Evolutionary conservation across 2,113 vertebrate genomes (phyloP).

Genomic region (Barnardius zonarius): DNA sequence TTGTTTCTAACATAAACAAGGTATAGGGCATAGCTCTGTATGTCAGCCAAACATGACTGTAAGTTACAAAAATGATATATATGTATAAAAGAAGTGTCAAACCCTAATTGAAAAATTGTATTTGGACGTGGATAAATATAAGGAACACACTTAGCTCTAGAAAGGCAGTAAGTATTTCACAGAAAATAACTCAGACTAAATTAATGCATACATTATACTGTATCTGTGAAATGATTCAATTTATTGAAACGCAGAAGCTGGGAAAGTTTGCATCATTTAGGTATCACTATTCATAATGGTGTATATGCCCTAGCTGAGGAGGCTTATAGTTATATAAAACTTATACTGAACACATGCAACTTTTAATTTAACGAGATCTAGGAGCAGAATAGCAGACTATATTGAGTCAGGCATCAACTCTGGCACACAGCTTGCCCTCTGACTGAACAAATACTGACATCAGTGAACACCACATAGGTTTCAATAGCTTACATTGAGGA

Average conservation of each 20-base stretch:
- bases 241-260: not conserved
- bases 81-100: conserved; percentile 71
- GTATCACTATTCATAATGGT: not conserved
- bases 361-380: conserved; percentile 22
- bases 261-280: not conserved
- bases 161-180: not conserved
- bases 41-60: conserved; percentile 54
- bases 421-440: not conserved
- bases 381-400: not conserved
- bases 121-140: conserved; percentile 46
- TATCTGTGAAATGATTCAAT: conserved; percentile 15
- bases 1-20: conserved; percentile 76
- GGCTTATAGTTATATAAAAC: conserved; percentile 3
- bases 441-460: not conserved
- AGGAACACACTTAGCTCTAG: conserved; percentile 24
- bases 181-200: conserved; percentile 23
- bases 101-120: conserved; percentile 62
- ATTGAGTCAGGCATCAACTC: not conserved
- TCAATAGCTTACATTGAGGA: not conserved
- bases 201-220: not conserved
- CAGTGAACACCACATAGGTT: not conserved
- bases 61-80: conserved; percentile 66
- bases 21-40: conserved; percentile 58
- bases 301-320: not conserved
- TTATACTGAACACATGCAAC: not conserved